Evolutionary conservation across 2,797 vertebrate genomes (phyloP), one percentile per base, ranked within the genome.

Genomic region (Enteromius anoplus): DNA sequence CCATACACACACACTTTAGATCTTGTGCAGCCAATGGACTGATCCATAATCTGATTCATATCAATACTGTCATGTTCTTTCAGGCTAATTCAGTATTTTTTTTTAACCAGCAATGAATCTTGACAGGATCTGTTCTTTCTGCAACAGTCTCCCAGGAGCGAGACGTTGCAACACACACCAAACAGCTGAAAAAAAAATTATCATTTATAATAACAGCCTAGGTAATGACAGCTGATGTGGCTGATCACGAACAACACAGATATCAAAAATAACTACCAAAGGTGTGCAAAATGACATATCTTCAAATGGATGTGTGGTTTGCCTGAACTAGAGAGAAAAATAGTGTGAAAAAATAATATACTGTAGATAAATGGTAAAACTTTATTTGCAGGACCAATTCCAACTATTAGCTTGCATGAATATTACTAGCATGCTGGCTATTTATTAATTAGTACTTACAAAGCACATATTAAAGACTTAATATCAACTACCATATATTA

Each of bases 131-230:
- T 29, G 75, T 62, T 77, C 37, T 77, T 58, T 4, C 15, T 58
- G 82, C 83, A 90, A 89, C 90, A 87, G 82, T 80, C 85, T 86
- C 83, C 79, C 62, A 29, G 81, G 80, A 75, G 49, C 2, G 42
- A 47, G 71, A 83, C 23, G 3, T 64, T 77, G 37, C 37, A 62
- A 62, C 40, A 45, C 53, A 75, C 6, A 60, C 34, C 12, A 32
- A 3, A 53, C 9, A 62, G 11, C 10, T 53, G 19, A 29, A 58
- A 40, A 40, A 23, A 19, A 75, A 26, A 1, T 26, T 9, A 75
- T 14, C 0, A 10, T 26, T 60, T 1, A 62, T 12, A 42, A 26
- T 23, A 72, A 72, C 51, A 58, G 6, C 12, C 72, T 40, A 14
- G 32, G 12, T 10, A 58, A 3, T 23, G 32, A 58, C 12, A 58